Evolutionary conservation across 1,140 invertebrate genomes (phyloP), one percentile per base, ranked within the genome.

Genomic region (Solenopsis fugax): DNA sequence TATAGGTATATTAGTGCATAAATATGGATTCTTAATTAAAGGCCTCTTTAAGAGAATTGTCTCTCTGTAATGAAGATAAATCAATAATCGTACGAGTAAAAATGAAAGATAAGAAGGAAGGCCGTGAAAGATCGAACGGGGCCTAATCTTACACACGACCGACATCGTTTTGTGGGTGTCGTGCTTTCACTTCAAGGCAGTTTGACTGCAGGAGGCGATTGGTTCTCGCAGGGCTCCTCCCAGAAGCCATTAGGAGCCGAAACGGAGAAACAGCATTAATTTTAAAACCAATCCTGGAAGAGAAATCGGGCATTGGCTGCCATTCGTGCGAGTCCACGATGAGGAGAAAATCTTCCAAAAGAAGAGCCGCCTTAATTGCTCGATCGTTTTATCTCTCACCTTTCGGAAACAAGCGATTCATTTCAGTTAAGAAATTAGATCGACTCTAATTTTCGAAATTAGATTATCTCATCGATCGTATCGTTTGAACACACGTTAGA

Each of bases 251-350:
- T 95, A 95, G 92, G 89, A 93, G 92, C 90, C 91, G 92, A 95
- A 95, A 94, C 94, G 91, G 87, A 93, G 93, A 94, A 95, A 95
- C 91, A 87, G 90, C 93, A 95, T 95, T 94, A 94, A 95, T 94
- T 94, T 95, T 93, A 93, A 94, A 94, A 93, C 92, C 94, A 94
- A 94, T 94, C 92, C 92, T 88, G 90, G 87, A 88, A 86, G 91
- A 91, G 90, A 93, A 93, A 92, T 90, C 89, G 88, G 86, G 88
- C 88, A 90, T 91, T 89, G 90, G 89, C 84, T 92, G 92, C 93
- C 92, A 94, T 95, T 77, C 88, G 88, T 90, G 86, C 89, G 75
- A 69, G 73, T 67, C 73, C 58, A 45, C 52, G 62, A 86, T 76
- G 77, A 65, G 80, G 87, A 90, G 87, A 91, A 90, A 91, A 91